phyloP scores from a whole-genome alignment of 2,888 invertebrate species.

The Neuroscelio doddi region DNA sequence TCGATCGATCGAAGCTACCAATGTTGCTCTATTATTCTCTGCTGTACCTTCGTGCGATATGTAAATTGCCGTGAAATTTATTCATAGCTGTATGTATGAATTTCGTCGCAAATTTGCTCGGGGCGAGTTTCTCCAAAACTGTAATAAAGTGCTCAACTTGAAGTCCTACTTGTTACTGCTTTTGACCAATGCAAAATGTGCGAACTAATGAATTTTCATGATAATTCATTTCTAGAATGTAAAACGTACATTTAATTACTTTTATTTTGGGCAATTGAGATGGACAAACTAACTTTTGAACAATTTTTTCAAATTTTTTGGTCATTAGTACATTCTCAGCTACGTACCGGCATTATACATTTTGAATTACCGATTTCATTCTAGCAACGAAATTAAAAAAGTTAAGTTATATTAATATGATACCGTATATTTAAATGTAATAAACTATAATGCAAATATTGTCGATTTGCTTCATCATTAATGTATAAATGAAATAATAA shows the following conservation, averaged over 20 bases:
- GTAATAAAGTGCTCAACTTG: constrained; percentile 50
- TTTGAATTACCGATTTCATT: too few relatives aligned
- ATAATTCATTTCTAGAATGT: neutral
- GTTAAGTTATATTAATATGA: too few relatives aligned
- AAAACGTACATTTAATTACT: neutral
- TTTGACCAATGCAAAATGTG: constrained; percentile 26
- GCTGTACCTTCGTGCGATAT: constrained; percentile 50
- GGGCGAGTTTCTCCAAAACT: constrained; percentile 48
- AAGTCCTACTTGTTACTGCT: constrained; percentile 24
- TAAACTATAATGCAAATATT: too few relatives aligned
- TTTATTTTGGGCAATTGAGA: too few relatives aligned
- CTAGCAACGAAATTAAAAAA: too few relatives aligned
- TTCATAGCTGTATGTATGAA: constrained; percentile 58
- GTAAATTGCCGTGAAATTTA: constrained; percentile 64
- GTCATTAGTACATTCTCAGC: too few relatives aligned
- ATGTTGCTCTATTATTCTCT: constrained; percentile 47
- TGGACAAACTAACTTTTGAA: too few relatives aligned
- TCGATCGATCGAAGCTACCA: constrained; percentile 39
- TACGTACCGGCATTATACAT: too few relatives aligned
- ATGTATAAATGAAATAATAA: too few relatives aligned
- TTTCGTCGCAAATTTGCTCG: constrained; percentile 49
- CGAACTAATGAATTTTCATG: neutral
- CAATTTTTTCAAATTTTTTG: too few relatives aligned
- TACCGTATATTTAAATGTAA: too few relatives aligned
- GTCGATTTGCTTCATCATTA: too few relatives aligned